A percentile compares a stretch with the other conserved stretches of the same genome.
phyloP scores from a whole-genome alignment of 1,140 invertebrate species.

The Sarcophaga peregrina region DNA sequence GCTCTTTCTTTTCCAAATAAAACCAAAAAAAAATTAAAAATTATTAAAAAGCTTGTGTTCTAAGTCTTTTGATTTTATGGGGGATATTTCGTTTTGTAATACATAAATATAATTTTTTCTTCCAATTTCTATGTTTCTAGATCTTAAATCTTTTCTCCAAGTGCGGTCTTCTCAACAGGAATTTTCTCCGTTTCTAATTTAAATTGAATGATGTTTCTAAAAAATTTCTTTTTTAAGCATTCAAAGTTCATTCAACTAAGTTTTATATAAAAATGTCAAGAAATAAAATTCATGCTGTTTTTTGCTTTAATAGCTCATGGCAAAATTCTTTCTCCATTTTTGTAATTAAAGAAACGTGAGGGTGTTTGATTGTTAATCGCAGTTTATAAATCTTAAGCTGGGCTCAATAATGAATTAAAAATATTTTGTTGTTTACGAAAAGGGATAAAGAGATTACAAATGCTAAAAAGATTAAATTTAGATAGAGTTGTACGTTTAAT shows the following conservation, averaged over 20 bases:
- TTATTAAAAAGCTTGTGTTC: not conserved
- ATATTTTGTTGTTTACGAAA: not conserved
- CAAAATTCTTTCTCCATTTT: not conserved
- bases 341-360: not conserved
- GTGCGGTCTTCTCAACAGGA: not conserved
- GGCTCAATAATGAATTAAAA: not conserved
- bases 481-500: not conserved
- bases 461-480: not conserved
- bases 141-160: not conserved
- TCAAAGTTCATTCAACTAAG: not conserved
- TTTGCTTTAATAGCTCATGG: not conserved
- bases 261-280: not conserved
- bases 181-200: not conserved
- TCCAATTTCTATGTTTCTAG: no score
- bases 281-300: not conserved
- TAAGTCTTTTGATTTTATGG: slow-evolving; percentile 4
- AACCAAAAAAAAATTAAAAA: not conserved
- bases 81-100: no score
- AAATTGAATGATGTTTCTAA: not conserved
- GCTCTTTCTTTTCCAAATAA: no score
- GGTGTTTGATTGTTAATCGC: not conserved
- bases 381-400: not conserved
- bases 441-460: not conserved
- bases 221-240: not conserved
- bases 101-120: no score